Base-by-base conservation (phyloP, 2,888 invertebrate genomes). In the Pediacus dermestoides region DNA sequence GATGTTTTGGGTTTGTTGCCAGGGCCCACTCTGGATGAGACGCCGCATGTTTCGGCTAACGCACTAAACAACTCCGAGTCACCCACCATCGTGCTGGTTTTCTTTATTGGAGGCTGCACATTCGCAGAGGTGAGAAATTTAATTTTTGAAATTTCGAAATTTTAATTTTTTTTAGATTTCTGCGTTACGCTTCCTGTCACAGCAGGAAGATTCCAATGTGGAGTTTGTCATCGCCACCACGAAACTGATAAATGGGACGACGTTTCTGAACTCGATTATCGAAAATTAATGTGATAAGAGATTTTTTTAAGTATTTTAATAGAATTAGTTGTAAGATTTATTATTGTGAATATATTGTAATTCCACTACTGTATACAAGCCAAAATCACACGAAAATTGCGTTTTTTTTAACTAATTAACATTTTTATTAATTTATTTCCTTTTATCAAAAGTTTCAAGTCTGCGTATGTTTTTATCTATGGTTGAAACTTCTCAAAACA, bases 81-180 rank as follows among this genome's bases (percentile, higher is more conserved):
- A 22, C 77, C 82, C 0, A 74, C 76, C 49, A 84, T 92, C 2
- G 82, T 94, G 4, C 72, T 97, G 1, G 91, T 99, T 1, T 92
- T 95, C 68, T 95, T 96, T 64, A 82, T 99, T 9, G 99, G 99
- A 2, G 99, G 99, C 0, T 91, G 95, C 63, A 99, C 97, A 0
- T 92, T 85, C 71, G 91, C 95, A 1, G 99, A 99, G 59, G 69
- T 68, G 53, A 40, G 74, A 26, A 73, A 23, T 7, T 25, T 39
- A 11, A 34, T 6, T 26, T 25, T 10, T 21, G 8, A 16, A 2
- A 37, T 30, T 32, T 21, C 18, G 12, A 7, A 39, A 22, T 22
- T n/a, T 35, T 31, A 23, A 9, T 25, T 34, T 41, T 31, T 60
- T 62, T 34, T 47, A 69, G 71, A 84, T 88, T 57, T 85, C 87